These are phyloP conservation scores for Nycticebus coucang DNA, from an alignment of 2,113 vertebrate species.

Conservation along the genomic window DNA sequence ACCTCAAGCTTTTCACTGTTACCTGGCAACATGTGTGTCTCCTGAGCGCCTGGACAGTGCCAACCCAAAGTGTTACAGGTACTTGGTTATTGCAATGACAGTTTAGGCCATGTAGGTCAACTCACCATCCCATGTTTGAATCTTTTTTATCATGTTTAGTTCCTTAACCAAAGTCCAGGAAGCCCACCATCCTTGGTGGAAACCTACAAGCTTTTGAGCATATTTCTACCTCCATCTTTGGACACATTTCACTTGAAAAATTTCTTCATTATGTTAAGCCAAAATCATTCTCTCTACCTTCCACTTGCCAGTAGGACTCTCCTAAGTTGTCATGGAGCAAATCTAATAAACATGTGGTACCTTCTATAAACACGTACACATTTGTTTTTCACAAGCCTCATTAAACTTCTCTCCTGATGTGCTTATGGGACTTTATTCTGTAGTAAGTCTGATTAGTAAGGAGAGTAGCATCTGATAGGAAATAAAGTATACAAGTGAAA, in stretches of 20 bases:
- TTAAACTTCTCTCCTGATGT: not conserved
- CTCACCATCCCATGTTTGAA: not conserved
- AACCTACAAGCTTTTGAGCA: not conserved
- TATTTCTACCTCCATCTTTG: not conserved
- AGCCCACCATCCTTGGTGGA: fast-evolving
- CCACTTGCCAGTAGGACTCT: not conserved
- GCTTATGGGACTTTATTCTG: slow-evolving; percentile 34
- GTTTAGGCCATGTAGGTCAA: not conserved
- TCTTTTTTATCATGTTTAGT: not conserved
- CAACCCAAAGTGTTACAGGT: not conserved
- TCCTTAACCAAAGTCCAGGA: not conserved
- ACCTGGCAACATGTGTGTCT: not conserved
- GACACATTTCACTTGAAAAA: not conserved
- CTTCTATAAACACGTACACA: not conserved
- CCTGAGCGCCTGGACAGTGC: not conserved
- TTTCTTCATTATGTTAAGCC: not conserved
- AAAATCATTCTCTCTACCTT: not conserved
- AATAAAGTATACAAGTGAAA: slow-evolving; percentile 20
- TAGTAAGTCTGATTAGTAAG: slow-evolving; percentile 14
- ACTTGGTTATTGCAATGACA: not conserved
- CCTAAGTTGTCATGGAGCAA: not conserved
- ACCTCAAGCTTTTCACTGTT: not conserved
- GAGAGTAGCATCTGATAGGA: not conserved
- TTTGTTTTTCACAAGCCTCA: not conserved
- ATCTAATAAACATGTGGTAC: not conserved